These are phyloP conservation scores for Xestia rhomboidea DNA, from an alignment of 2,888 invertebrate genomes.

Conservation along the genomic window DNA sequence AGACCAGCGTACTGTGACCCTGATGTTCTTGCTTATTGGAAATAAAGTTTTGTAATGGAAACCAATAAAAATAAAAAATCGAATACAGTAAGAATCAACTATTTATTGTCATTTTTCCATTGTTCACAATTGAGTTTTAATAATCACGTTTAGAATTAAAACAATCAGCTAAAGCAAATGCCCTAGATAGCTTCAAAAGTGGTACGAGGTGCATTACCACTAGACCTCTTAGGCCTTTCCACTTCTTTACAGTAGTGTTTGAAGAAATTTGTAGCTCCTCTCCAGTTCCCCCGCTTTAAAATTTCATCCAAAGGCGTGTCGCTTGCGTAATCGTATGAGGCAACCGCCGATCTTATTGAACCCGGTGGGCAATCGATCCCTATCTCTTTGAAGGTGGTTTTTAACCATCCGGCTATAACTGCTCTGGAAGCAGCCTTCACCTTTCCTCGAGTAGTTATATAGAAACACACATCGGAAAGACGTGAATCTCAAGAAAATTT, in stretches of 20 bases:
- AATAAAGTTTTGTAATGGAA: too few relatives aligned
- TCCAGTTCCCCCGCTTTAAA: constrained; percentile 34
- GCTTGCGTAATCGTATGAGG: constrained; percentile 22
- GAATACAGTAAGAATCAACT: constrained; percentile 11
- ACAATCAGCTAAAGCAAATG: not conserved
- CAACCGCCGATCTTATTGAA: constrained; percentile 40
- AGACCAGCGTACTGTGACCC: too few relatives aligned
- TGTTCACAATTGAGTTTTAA: constrained; percentile 4
- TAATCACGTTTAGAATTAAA: not conserved
- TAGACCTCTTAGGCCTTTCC: constrained; percentile 21
- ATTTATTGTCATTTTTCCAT: constrained; percentile 11
- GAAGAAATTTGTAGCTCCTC: constrained; percentile 31
- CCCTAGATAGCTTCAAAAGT: constrained; percentile 34
- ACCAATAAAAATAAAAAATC: too few relatives aligned
- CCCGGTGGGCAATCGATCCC: constrained; percentile 27
- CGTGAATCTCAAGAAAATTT: too few relatives aligned
- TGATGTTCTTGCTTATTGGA: too few relatives aligned
- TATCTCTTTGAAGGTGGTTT: constrained; percentile 3
- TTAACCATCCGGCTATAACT: constrained; percentile 2
- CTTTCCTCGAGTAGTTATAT: constrained; percentile 8
- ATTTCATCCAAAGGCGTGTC: constrained; percentile 35
- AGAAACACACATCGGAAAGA: too few relatives aligned
- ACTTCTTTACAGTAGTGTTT: constrained; percentile 35
- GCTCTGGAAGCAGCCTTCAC: constrained; percentile 11
- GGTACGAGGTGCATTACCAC: constrained; percentile 10